Percentiles rank a stretch among this genome's conserved stretches.
phyloP scores from a whole-genome alignment of 2,797 vertebrate species.

The Sylvia borin region DNA sequence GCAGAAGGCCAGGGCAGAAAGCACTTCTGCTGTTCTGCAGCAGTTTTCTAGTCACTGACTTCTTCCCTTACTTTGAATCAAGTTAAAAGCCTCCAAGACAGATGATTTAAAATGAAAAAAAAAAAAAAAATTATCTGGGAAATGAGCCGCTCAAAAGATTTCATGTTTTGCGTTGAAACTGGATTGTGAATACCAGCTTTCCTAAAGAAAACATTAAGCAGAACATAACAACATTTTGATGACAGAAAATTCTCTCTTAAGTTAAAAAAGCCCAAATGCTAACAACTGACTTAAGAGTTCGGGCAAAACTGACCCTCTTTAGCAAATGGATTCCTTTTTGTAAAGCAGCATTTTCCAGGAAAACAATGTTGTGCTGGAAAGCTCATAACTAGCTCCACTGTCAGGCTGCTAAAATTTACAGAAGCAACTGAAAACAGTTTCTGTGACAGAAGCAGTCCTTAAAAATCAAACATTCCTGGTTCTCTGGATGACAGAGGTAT shows the following conservation, averaged over 20 bases:
- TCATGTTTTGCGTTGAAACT: background rate
- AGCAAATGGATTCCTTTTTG: background rate
- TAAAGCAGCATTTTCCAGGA: background rate
- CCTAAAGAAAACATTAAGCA: background rate
- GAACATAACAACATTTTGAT: background rate
- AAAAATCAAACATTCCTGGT: background rate
- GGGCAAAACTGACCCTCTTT: background rate
- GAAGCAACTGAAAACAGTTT: background rate
- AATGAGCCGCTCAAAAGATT: background rate
- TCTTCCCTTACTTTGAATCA: background rate
- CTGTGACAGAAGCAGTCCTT: background rate
- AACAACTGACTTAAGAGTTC: background rate
- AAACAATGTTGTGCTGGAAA: background rate
- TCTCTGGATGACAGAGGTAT: background rate
- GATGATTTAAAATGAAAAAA: background rate
- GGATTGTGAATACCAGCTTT: background rate
- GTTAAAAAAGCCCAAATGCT: background rate
- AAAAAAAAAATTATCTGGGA: background rate
- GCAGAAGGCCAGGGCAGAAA: accelerated
- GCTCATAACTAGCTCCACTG: background rate
- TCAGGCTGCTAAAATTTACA: background rate
- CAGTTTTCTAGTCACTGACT: background rate
- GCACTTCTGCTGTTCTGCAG: background rate
- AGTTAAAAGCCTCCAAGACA: background rate
- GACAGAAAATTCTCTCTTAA: background rate